Conservation (phyloP, 1,140 invertebrate genomes). For the Linepithema humile region DNA sequence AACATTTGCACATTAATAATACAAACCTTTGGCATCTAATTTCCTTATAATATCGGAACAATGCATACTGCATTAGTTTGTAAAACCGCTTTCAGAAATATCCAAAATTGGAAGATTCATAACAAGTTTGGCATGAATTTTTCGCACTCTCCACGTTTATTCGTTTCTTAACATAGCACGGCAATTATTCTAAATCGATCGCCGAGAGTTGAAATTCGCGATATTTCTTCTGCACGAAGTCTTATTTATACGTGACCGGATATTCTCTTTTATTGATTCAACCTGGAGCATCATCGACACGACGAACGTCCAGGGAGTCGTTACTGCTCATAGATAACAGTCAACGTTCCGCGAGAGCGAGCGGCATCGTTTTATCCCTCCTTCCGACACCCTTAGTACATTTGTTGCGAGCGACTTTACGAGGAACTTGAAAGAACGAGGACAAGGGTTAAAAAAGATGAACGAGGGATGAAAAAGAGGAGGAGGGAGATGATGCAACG, state of each 20-base stretch:
- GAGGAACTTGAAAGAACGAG: neutral
- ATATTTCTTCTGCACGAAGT: neutral
- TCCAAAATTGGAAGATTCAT: neutral
- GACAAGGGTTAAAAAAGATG: conserved; percentile 1
- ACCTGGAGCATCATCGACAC: conserved; percentile 3
- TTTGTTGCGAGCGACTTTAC: conserved; percentile 11
- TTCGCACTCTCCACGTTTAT: no score
- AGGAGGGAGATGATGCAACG: neutral
- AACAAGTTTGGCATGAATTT: no score
- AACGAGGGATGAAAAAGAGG: no score
- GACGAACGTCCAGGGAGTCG: conserved; percentile 7
- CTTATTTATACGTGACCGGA: neutral
- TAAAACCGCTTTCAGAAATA: neutral
- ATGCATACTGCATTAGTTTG: neutral
- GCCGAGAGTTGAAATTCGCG: neutral
- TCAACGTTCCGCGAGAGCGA: conserved; percentile 13
- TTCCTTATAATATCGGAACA: neutral
- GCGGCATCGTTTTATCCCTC: neutral
- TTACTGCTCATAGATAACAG: conserved; percentile 37
- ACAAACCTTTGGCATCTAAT: neutral
- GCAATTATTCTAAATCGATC: neutral
- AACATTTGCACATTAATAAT: neutral
- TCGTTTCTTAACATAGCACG: no score
- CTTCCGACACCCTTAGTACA: neutral
- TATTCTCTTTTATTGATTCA: conserved; percentile 25